These are phyloP conservation scores for Diarsia mendica DNA, from an alignment of 2,888 invertebrate genomes.

Conservation along the genomic window DNA sequence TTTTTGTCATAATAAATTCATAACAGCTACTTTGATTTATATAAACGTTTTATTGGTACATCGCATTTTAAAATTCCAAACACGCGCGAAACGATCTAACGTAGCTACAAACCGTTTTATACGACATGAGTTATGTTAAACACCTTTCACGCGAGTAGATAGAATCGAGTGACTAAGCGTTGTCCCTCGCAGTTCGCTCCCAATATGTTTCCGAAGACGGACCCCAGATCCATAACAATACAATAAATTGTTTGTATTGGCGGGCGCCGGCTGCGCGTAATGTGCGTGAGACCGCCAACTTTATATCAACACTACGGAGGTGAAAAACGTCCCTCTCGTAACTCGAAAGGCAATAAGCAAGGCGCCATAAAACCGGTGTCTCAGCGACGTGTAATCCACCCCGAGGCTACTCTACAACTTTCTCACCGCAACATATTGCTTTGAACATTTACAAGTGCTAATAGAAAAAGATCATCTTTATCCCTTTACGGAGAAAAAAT, in stretches of 20 bases:
- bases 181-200: slow-evolving; percentile 71
- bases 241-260: slow-evolving; percentile 86
- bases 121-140: slow-evolving; percentile 58
- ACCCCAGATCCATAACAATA: slow-evolving; percentile 82
- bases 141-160: slow-evolving; percentile 52
- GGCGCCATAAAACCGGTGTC: slow-evolving; percentile 75
- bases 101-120: slow-evolving; percentile 47
- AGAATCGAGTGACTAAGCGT: slow-evolving; percentile 66
- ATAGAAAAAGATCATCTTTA: slow-evolving; percentile 65
- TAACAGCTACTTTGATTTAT: slow-evolving; percentile 49
- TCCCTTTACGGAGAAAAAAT: slow-evolving; percentile 53
- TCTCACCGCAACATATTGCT: slow-evolving; percentile 63
- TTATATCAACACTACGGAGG: slow-evolving; percentile 79
- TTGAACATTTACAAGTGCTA: slow-evolving; percentile 65
- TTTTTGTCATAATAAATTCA: slow-evolving; percentile 43
- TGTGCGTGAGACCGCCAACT: slow-evolving; percentile 82
- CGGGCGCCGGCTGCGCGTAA: slow-evolving; percentile 79
- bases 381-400: slow-evolving; percentile 64
- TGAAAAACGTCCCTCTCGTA: slow-evolving; percentile 80
- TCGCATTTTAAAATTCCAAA: slow-evolving; percentile 40
- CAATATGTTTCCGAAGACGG: slow-evolving; percentile 79
- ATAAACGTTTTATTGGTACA: slow-evolving; percentile 27
- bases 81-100: slow-evolving; percentile 34
- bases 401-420: slow-evolving; percentile 62
- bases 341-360: slow-evolving; percentile 79